Conservation (phyloP, 92 coral and sea anemone species). For the Heteractis magnifica region DNA sequence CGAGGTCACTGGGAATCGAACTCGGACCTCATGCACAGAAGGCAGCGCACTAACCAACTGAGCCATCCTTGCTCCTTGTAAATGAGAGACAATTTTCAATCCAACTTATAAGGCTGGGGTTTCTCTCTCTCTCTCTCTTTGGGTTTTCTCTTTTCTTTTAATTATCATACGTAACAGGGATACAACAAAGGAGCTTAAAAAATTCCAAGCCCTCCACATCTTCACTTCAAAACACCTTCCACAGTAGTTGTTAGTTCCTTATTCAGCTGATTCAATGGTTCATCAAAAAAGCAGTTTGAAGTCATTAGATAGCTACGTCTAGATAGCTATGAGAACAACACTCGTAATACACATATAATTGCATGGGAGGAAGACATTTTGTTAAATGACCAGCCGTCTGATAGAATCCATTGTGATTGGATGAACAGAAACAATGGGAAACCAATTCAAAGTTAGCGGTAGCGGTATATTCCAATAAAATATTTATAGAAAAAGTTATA, state of each 20-base stretch:
- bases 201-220: neutral
- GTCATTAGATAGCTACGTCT: neutral
- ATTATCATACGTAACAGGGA: neutral
- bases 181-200: neutral
- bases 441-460: neutral
- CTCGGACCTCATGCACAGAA: too few relatives aligned
- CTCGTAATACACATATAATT: too few relatives aligned
- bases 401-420: neutral
- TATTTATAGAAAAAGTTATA: neutral
- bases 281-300: neutral
- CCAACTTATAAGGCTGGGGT: too few relatives aligned
- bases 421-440: neutral
- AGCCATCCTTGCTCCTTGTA: too few relatives aligned
- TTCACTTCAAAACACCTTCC: neutral
- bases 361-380: too few relatives aligned
- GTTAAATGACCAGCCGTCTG: too few relatives aligned
- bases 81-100: too few relatives aligned
- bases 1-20: too few relatives aligned
- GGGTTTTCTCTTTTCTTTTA: too few relatives aligned
- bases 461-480: neutral
- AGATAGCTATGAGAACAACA: too few relatives aligned
- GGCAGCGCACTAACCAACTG: too few relatives aligned
- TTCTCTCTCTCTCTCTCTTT: too few relatives aligned
- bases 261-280: slow-evolving; percentile 23
- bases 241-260: neutral